Conservation (phyloP, 2,797 vertebrate species). For the Neostethus bicornis region DNA sequence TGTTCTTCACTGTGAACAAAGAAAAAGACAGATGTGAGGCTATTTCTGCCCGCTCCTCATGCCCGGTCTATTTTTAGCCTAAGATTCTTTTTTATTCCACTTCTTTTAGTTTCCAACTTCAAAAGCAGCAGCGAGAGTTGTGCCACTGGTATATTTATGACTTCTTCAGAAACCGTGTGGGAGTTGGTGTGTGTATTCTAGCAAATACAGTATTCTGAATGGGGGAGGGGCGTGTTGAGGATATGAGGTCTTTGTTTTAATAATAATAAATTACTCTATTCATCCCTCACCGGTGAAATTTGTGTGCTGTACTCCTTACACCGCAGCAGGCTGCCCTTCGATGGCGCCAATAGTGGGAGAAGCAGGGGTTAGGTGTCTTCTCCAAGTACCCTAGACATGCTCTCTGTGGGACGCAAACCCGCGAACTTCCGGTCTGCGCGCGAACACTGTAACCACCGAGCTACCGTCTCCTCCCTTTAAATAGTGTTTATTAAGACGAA, state of each 20-base stretch:
- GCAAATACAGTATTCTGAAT: constrained; percentile 1
- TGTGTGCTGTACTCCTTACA: no score
- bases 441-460: no score
- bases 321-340: no score
- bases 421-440: no score
- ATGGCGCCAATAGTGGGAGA: no score
- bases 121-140: constrained; percentile 46
- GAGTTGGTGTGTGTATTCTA: constrained; percentile 2
- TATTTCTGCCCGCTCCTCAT: constrained; percentile 69
- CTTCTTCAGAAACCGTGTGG: constrained; percentile 29
- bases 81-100: constrained; percentile 61
- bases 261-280: no score
- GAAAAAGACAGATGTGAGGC: constrained; percentile 78
- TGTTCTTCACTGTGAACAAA: constrained; percentile 35
- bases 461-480: no score
- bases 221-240: constrained; percentile 20
- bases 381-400: no score
- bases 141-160: constrained; percentile 27
- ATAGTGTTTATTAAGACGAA: constrained; percentile 2
- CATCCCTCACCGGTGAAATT: no score
- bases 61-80: constrained; percentile 73
- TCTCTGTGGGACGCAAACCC: no score
- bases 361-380: no score
- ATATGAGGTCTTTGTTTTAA: no score
- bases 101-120: constrained; percentile 64